Base-by-base conservation (phyloP, 2,888 invertebrate species). In the Coenonympha glycerion region DNA sequence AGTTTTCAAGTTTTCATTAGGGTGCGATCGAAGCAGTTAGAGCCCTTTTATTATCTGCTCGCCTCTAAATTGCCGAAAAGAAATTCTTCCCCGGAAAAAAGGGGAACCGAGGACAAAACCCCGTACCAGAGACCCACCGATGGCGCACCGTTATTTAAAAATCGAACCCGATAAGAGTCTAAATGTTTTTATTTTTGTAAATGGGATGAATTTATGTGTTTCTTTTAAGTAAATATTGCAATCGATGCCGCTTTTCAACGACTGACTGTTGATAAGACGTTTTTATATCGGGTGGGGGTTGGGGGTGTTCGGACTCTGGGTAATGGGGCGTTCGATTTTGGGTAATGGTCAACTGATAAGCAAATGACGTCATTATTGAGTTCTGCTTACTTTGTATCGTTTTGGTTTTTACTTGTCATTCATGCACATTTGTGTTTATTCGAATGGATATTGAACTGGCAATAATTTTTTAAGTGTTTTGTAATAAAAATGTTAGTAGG, bases 11-110 rank as follows among this genome's bases (percentile, higher is more conserved):
- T 83, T 87, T 87, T 86, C 87, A 87, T 87, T 86, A 86, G 80
- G 79, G 85, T 72, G 78, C 79, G 77, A 83, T 83, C 73, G 77
- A 66, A 73, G 78, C 85, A 84, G 81, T 87, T 86, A 87, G 84
- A 84, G 86, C 85, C 87, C 83, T 86, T 88, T 87, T 88, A 88
- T 88, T 88, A 87, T 87, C 87, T 83, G 71, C 81, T 80, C 76
- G 81, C 74, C 79, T 86, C 75, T 84, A 84, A 88, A 88, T 87
- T 87, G 82, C 82, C 80, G 71, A 87, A 87, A 83, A 85, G 81
- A 83, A 87, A 82, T 82, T 81, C 76, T 73, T 76, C 71, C 76
- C 76, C 70, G 71, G 68, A 71, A 75, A 80, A 82, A 84, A 77
- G 78, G 80, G 82, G 79, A 74, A 75, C 71, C 57, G 74, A 73